Evolutionary conservation across 2,113 vertebrate species (phyloP), one percentile per base, ranked within the genome.

Genomic region (Pangasianodon hypophthalmus): DNA sequence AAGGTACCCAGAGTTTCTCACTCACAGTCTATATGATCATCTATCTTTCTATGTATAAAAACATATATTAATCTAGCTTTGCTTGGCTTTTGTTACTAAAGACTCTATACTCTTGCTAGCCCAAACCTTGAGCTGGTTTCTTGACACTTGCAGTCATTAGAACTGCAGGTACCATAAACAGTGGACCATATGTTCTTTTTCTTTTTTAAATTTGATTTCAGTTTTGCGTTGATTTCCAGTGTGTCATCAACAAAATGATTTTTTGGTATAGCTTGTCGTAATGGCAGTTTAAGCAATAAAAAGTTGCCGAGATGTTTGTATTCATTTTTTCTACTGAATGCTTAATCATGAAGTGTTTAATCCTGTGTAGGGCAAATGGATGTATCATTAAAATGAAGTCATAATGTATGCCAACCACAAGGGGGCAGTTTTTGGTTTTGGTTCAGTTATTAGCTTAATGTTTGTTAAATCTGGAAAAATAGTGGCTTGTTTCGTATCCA

Each of bases 211-310:
- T 71, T 97, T 96, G 97, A 96, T 97, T 95, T 97, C 97, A 95
- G 93, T 94, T 95, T 95, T 96, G 94, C 96, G 97, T 97, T 96
- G 95, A 96, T 96, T 96, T 97, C 96, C 96, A 97, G 94, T 97
- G 96, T 97, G 97, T 97, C 84, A n/a, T 77, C 97, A 97, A 97
- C 95, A 97, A 96, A 97, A 95, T 98, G 94, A 96, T 98, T 95
- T 95, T 98, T 97, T 98, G 97, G 97, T 98, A 97, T 97, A 97
- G 97, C 97, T 97, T 97, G 97, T 98, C 97, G 96, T 97, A 97
- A 97, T 95, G 95, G 97, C 97, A 98, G 97, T 97, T 79, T 97
- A 97, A 98, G 97, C 97, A 99, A 99, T 99, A 98, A 99, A 97
- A 96, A 96, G 93, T 91, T 90, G 93, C 90, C 89, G 58, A 0